phyloP scores from a whole-genome alignment of 2,797 vertebrate genomes.

The Notamacropus eugenii region DNA sequence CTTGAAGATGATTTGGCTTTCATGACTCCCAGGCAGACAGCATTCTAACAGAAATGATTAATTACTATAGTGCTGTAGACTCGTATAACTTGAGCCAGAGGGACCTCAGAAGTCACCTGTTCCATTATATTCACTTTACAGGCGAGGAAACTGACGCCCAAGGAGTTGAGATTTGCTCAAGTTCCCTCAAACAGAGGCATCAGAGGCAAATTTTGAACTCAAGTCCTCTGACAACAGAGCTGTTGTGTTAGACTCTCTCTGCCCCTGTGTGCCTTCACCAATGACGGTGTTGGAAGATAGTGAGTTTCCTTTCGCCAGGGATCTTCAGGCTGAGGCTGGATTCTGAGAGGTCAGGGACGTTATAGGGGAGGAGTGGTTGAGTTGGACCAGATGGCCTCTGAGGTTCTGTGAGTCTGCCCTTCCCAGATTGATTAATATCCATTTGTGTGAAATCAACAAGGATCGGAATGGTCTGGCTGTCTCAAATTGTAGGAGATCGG shows the following conservation, averaged over 20 bases:
- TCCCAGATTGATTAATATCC: background rate
- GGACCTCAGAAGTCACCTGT: background rate
- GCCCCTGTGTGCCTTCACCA: background rate
- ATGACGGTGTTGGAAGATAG: background rate
- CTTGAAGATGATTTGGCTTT: background rate
- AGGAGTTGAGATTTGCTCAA: background rate
- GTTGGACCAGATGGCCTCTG: background rate
- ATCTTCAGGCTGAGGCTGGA: background rate
- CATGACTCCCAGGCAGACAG: background rate
- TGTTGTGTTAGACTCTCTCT: background rate
- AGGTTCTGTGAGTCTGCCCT: background rate
- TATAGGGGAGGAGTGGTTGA: background rate
- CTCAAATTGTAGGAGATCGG: background rate
- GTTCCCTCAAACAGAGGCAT: background rate
- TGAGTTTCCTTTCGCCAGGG: background rate
- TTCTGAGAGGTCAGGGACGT: background rate
- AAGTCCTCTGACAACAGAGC: background rate
- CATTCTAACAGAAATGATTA: background rate
- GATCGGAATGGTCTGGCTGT: background rate
- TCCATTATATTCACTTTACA: background rate
- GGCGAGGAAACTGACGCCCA: background rate
- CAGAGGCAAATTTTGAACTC: background rate
- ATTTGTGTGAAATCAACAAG: background rate
- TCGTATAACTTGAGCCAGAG: background rate
- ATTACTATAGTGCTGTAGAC: background rate